These are phyloP conservation scores for Chaetoderma sp. DNA, from an alignment of 2,888 invertebrate genomes.

Conservation along the genomic window DNA sequence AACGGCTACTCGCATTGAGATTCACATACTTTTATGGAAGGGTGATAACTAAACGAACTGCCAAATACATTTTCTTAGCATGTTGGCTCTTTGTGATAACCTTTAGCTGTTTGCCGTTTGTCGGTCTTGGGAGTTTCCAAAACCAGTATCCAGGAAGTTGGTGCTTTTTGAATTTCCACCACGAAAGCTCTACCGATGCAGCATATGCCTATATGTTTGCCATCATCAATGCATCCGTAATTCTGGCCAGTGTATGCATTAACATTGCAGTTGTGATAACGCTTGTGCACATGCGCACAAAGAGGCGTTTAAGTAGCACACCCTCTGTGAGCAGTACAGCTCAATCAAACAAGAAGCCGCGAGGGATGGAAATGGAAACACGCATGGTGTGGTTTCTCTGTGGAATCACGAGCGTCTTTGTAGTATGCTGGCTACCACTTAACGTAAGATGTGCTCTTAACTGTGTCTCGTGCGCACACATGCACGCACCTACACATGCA, in stretches of 20 bases:
- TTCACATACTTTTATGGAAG: slow-evolving; percentile 63
- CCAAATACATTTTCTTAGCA: slow-evolving; percentile 44
- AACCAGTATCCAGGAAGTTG: slow-evolving; percentile 67
- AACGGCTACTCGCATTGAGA: slow-evolving; percentile 63
- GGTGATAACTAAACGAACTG: slow-evolving; percentile 51
- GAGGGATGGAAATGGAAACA: slow-evolving; percentile 59
- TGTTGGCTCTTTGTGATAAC: slow-evolving; percentile 52
- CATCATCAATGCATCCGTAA: slow-evolving; percentile 51
- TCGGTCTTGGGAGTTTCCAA: slow-evolving; percentile 64
- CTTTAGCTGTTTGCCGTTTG: slow-evolving; percentile 61
- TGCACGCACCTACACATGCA: too few relatives aligned
- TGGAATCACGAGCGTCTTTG: slow-evolving; percentile 64
- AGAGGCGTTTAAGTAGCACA: slow-evolving; percentile 11
- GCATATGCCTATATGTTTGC: slow-evolving; percentile 60
- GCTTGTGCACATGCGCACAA: slow-evolving; percentile 52
- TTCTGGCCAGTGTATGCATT: slow-evolving; percentile 46
- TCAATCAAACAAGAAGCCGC: slow-evolving; percentile 25
- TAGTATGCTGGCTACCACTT: slow-evolving; percentile 65
- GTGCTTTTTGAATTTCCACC: slow-evolving; percentile 67
- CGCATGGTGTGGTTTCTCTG: slow-evolving; percentile 66
- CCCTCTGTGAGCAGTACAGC: background rate
- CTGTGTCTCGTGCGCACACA: too few relatives aligned
- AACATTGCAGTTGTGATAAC: slow-evolving; percentile 53
- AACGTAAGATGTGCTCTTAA: too few relatives aligned
- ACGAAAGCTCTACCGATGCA: slow-evolving; percentile 42